phyloP scores from a whole-genome alignment of 2,888 invertebrate species.

The Pristionchus exspectatus region DNA sequence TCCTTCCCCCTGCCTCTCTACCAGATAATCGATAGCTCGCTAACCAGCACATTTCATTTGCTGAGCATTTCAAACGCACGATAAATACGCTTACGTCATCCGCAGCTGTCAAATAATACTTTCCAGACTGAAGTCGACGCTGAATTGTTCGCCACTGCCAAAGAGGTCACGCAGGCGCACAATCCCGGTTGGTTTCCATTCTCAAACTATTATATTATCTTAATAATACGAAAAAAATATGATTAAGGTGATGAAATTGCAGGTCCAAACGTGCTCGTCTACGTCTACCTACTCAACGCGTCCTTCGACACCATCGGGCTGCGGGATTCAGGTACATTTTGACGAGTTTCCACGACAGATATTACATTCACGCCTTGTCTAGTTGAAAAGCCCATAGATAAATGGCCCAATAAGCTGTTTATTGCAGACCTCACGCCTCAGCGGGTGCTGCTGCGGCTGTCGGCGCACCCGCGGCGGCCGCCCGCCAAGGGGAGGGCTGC shows the following conservation, averaged over 20 bases:
- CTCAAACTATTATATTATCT: not conserved
- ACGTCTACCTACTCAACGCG: conserved; percentile 49
- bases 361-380: too few relatives aligned
- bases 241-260: not conserved
- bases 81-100: too few relatives aligned
- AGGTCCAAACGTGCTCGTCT: conserved; percentile 34
- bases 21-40: too few relatives aligned
- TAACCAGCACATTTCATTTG: too few relatives aligned
- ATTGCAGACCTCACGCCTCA: not conserved
- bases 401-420: too few relatives aligned
- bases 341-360: too few relatives aligned
- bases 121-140: conserved; percentile 36
- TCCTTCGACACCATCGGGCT: conserved; percentile 8
- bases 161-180: not conserved
- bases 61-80: too few relatives aligned
- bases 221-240: not conserved
- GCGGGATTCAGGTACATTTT: conserved; percentile 2
- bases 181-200: not conserved
- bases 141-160: conserved; percentile 9
- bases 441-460: conserved; percentile 14
- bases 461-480: conserved; percentile 35
- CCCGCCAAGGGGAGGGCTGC: not conserved
- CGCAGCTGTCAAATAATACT: too few relatives aligned
- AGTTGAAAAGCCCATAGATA: too few relatives aligned
- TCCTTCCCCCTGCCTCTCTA: too few relatives aligned